A percentile compares a stretch with the other conserved stretches of the same genome.
phyloP scores from a whole-genome alignment of 2,797 vertebrate genomes.

The Thamnophis elegans region DNA sequence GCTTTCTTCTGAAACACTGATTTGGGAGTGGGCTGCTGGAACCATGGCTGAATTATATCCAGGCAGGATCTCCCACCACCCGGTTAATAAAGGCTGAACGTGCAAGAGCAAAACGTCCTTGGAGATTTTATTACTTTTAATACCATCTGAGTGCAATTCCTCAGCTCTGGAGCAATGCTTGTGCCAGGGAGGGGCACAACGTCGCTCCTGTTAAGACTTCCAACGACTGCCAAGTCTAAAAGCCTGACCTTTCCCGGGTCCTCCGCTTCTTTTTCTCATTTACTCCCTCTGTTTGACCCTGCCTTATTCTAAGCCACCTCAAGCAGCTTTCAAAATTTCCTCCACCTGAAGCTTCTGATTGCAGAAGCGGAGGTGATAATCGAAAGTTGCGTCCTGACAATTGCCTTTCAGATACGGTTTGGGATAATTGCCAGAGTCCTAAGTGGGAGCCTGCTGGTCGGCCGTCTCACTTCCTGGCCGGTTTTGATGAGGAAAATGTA shows the following conservation, averaged over 20 bases:
- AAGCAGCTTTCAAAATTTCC: background rate
- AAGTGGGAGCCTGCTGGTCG: background rate
- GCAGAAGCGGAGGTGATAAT: constrained; percentile 11
- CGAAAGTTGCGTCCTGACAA: background rate
- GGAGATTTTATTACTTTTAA: constrained; percentile 35
- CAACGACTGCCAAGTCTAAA: background rate
- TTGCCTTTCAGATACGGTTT: constrained; percentile 8
- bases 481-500: background rate
- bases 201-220: background rate
- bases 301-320: constrained; percentile 24
- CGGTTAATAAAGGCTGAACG: constrained; percentile 38
- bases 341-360: constrained; percentile 23
- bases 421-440: background rate
- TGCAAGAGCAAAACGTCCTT: constrained; percentile 3
- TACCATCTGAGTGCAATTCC: constrained; percentile 4
- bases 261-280: background rate
- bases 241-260: background rate
- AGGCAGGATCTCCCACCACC: constrained; percentile 28
- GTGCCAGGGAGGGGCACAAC: background rate
- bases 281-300: background rate
- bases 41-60: background rate
- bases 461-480: background rate
- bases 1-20: accelerated
- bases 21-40: background rate
- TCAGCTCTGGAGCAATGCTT: background rate